Evolutionary conservation across 2,888 invertebrate species (phyloP), one percentile per base, ranked within the genome.

Genomic region (Neria commutata): DNA sequence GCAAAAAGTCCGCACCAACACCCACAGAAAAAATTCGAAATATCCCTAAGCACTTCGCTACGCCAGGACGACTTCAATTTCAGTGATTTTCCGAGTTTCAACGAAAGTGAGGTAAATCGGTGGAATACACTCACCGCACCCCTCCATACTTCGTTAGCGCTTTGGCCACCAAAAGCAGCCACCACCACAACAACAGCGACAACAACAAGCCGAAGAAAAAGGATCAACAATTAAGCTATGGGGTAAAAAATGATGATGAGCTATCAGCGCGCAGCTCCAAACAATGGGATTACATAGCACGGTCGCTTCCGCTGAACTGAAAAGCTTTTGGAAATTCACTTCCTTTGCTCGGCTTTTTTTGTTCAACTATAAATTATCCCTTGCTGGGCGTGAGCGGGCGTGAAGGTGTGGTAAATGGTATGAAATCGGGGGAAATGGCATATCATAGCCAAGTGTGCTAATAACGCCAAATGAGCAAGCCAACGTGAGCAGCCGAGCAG

Each of bases 391-490:
- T 24, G 10, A 17, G 29, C 19, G 33, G 17, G n/a, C n/a, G 23
- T 16, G 4, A 8, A 29, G 11, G 29, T 8, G 29, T 11, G 29
- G 29, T 8, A n/a, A n/a, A n/a, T n/a, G n/a, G n/a, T n/a, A n/a
- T n/a, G n/a, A n/a, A n/a, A n/a, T 2, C 23, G 16, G n/a, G 23
- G 6, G 24, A 54, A 29, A 21, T 19, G 16, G 46, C 11, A 29
- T 11, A 48, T 17, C 48, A 25, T 37, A 11, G 16, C 24, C 24
- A 25, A 47, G 37, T 25, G 40, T 26, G 48, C 55, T 55, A 55
- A 55, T 48, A 55, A 25, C 5, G 46, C 21, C 6, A 47, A 54
- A 48, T 34, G 47, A 46, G 45, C 34, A 46, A 45, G 17, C 17
- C 10, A 14, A 34, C 11, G 34, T 47, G 23, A 21, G n/a, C 11